Evolutionary conservation across 1,140 invertebrate species (phyloP).

Genomic region (Apis cerana): DNA sequence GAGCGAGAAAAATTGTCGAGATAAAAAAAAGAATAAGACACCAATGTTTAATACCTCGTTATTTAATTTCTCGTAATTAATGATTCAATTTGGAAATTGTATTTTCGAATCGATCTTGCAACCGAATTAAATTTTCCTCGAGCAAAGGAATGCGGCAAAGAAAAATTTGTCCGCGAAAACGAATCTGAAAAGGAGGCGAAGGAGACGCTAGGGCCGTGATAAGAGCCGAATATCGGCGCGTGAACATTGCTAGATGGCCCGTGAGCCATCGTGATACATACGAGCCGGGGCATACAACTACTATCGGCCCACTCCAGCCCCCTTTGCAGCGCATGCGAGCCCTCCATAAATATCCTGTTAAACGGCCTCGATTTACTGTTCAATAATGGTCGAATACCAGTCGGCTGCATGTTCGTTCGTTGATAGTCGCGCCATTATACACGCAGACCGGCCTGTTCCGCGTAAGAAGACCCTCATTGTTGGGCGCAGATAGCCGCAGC

Average conservation of each 20-base stretch:
- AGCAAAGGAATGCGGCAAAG: background rate
- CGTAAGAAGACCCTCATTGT: constrained; percentile 61
- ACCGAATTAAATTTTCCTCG: background rate
- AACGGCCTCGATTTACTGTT: constrained; percentile 76
- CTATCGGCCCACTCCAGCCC: constrained; percentile 66
- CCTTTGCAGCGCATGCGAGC: constrained; percentile 47
- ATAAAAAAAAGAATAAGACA: background rate
- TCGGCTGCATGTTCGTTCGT: constrained; percentile 65
- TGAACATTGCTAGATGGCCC: constrained; percentile 74
- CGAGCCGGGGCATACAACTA: constrained; percentile 39
- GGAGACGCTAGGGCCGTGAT: background rate
- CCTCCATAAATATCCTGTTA: constrained; percentile 77
- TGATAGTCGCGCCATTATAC: constrained; percentile 65
- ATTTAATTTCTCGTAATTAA: background rate
- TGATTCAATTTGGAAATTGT: too few species aligned
- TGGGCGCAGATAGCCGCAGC: constrained; percentile 41
- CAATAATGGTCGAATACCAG: constrained; percentile 74
- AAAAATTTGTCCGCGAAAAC: too few species aligned
- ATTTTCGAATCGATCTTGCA: too few species aligned
- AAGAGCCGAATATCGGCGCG: constrained; percentile 40
- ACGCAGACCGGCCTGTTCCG: constrained; percentile 20
- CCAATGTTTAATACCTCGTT: too few species aligned
- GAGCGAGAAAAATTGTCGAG: background rate
- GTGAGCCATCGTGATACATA: constrained; percentile 68
- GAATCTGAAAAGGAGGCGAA: background rate